Base-by-base conservation (phyloP, 2,113 vertebrate species). In the Lophius piscatorius region DNA sequence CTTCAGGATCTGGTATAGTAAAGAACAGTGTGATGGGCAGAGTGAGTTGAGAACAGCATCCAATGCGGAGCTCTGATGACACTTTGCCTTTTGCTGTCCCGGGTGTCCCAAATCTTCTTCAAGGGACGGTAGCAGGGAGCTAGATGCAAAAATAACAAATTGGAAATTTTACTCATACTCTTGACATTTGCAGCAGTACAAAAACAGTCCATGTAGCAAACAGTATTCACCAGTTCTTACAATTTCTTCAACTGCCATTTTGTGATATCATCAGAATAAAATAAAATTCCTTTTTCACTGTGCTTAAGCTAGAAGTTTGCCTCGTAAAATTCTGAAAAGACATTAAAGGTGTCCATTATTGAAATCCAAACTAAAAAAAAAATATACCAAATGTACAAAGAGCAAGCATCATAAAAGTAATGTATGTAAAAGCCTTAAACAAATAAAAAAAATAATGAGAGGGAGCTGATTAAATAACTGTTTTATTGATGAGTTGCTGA, bases 401-500 rank as follows among this genome's bases (percentile, higher is more conserved):
- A 17, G 28, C 13, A 13, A 36, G 4, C 39, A 41, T 0, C 13
- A 9, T 33, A 2, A 7, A 20, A 14, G 1, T 36, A 13, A n/a
- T 11, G 42, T 16, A 8, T 31, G 18, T 6, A 34, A 40, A 11
- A 20, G 4, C 13, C 40, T 9, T 12, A 47, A 40, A 6, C 0
- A 45, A 64, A 56, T 8, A 41, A 2, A 4, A 24, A 67, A 74
- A 65, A 20, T n/a, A 73, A n/a, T 17, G 36, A 74, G 52, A 80
- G 22, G 8, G 6, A 18, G 70, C 1, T 49, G 62, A 66, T 76
- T 40, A 86, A 80, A 93, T 76, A 90, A 89, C 9, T 51, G 65
- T 77, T 90, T 90, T 90, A 92, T 91, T 92, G 69, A 87, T 75
- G 80, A 84, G 74, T 86, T 81, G 78, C 82, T 83, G 83, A 89